Evolutionary conservation across 2,888 invertebrate genomes (phyloP).

Genomic region (Agrochola lychnidis): DNA sequence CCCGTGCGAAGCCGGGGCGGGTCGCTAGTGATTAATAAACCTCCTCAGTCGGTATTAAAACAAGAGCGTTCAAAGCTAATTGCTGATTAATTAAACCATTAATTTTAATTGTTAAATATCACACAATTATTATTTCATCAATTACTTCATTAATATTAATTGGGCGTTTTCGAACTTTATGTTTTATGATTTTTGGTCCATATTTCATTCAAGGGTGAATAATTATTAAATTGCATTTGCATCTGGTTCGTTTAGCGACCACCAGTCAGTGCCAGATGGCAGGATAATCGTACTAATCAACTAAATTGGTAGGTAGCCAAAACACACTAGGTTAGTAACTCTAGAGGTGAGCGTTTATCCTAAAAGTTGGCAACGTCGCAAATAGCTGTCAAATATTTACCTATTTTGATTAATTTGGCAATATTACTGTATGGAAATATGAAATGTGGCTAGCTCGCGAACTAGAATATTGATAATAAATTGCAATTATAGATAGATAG

Average conservation of each 20-base stretch:
- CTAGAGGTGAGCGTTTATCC: no score
- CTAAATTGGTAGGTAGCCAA: not conserved
- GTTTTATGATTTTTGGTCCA: not conserved
- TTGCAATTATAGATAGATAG: no score
- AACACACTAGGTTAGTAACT: not conserved
- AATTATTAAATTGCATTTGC: not conserved
- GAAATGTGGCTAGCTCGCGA: no score
- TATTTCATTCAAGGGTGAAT: not conserved
- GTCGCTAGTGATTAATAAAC: constrained; percentile 20
- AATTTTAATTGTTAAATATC: constrained; percentile 29
- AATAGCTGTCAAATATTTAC: no score
- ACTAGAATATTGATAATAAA: no score
- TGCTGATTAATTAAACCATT: constrained; percentile 30
- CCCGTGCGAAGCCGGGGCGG: no score
- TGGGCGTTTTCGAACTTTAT: not conserved
- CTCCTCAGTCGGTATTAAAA: not conserved
- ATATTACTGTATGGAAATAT: no score
- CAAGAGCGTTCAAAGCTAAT: constrained; percentile 14
- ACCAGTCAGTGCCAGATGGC: not conserved
- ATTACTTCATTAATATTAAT: constrained; percentile 22
- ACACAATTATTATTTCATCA: not conserved
- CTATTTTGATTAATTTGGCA: no score
- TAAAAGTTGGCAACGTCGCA: no score
- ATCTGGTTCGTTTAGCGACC: not conserved
- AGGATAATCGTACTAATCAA: not conserved